These are phyloP conservation scores for Rhabdomys pumilio DNA, from an alignment of 2,797 vertebrate species.

Conservation along the genomic window DNA sequence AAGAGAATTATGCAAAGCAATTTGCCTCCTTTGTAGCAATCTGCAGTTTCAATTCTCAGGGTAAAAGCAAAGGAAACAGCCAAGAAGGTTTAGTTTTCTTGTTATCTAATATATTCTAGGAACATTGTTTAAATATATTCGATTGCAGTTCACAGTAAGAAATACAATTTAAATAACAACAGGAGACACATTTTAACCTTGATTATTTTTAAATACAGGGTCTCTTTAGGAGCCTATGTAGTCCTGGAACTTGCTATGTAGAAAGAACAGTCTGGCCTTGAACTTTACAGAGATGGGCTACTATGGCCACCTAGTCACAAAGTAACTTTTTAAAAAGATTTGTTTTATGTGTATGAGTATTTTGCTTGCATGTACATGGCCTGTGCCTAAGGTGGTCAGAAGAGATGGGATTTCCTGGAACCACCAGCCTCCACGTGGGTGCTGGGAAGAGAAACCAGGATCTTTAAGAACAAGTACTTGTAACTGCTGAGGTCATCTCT, in stretches of 20 bases:
- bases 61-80: conserved; percentile 38
- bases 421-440: not conserved
- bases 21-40: conserved; percentile 12
- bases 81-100: conserved; percentile 19
- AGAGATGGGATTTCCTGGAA: not conserved
- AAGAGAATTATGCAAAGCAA: conserved; percentile 56
- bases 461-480: not conserved
- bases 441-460: not conserved
- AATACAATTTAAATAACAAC: conserved; percentile 64
- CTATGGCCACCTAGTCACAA: not conserved
- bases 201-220: not conserved
- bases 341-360: not conserved
- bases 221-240: not conserved
- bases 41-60: conserved; percentile 36
- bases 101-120: conserved; percentile 35
- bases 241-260: not conserved
- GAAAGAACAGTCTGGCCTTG: not conserved
- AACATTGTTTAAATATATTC: conserved; percentile 65
- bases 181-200: not conserved
- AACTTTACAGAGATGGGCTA: not conserved
- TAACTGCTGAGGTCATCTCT: not conserved
- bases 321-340: not conserved
- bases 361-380: not conserved
- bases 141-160: conserved; percentile 54
- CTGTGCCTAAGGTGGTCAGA: not conserved